These are phyloP conservation scores for Lagria hirta DNA, from an alignment of 2,888 invertebrate species.

Conservation along the genomic window DNA sequence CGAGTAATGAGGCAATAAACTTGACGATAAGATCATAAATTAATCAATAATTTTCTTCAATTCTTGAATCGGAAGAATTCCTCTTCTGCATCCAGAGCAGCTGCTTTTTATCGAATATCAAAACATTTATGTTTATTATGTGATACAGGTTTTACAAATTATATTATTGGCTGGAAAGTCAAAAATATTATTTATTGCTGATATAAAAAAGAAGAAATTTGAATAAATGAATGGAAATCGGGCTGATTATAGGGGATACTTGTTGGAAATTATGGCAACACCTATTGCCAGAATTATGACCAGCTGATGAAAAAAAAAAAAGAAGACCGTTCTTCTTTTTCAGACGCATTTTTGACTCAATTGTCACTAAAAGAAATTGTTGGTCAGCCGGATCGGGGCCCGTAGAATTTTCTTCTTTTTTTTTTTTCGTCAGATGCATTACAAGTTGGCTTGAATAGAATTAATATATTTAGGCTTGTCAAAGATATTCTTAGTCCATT, in stretches of 20 bases:
- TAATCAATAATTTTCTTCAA: background rate
- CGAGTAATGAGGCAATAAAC: slow-evolving; percentile 3
- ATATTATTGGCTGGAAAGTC: slow-evolving; percentile 21
- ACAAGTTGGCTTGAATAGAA: slow-evolving; percentile 34
- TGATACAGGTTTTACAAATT: slow-evolving; percentile 25
- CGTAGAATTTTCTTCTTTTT: slow-evolving; percentile 31
- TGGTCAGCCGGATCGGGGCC: too few species aligned
- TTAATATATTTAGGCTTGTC: slow-evolving; percentile 37
- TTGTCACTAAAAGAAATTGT: slow-evolving; percentile 13
- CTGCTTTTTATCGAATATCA: slow-evolving; percentile 13
- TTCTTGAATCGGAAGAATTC: slow-evolving; percentile 11
- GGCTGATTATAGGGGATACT: slow-evolving; percentile 24
- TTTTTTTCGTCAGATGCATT: slow-evolving; percentile 30
- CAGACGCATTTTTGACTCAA: slow-evolving; percentile 13
- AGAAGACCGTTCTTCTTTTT: slow-evolving; percentile 17
- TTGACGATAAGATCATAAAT: slow-evolving; percentile 3
- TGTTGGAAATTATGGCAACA: slow-evolving; percentile 19
- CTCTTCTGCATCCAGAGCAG: slow-evolving; percentile 7
- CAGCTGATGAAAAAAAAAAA: slow-evolving; percentile 14
- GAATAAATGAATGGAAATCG: slow-evolving; percentile 27
- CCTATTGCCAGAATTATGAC: slow-evolving; percentile 9
- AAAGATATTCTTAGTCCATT: slow-evolving; percentile 31
- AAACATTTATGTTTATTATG: slow-evolving; percentile 23
- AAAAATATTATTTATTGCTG: slow-evolving; percentile 16
- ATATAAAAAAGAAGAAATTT: slow-evolving; percentile 21